These are phyloP conservation scores for Nemurella pictetii DNA, from an alignment of 2,888 invertebrate species.

Conservation along the genomic window DNA sequence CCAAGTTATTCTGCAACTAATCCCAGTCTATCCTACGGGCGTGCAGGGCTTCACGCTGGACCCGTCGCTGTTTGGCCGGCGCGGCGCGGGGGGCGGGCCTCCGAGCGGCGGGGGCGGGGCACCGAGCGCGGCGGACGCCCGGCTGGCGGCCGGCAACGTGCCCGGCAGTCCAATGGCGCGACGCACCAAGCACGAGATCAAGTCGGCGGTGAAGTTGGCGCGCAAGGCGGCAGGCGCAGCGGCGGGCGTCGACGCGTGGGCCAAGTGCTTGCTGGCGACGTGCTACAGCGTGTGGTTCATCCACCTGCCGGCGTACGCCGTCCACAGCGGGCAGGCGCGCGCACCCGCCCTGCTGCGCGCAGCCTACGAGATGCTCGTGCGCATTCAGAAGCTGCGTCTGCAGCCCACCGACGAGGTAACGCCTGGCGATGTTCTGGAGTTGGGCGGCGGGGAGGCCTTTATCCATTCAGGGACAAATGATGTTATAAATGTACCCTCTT, in stretches of 20 bases:
- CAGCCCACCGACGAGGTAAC: constrained; percentile 86
- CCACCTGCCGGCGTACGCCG: constrained; percentile 84
- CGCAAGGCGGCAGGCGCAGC: constrained; percentile 60
- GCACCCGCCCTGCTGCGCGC: constrained; percentile 74
- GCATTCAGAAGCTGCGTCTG: constrained; percentile 82
- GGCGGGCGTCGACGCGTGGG: constrained; percentile 85
- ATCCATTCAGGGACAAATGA: too few relatives aligned
- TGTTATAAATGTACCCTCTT: too few relatives aligned
- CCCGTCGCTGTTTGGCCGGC: constrained; percentile 51
- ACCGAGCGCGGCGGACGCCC: constrained; percentile 41
- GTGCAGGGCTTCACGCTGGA: constrained; percentile 50
- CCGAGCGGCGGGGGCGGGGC: constrained; percentile 41
- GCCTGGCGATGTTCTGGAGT: too few relatives aligned
- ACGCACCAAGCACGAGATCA: constrained; percentile 94
- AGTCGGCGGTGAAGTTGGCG: constrained; percentile 83
- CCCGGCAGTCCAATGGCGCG: constrained; percentile 91
- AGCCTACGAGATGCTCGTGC: constrained; percentile 85
- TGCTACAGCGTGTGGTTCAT: constrained; percentile 96
- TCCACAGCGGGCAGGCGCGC: constrained; percentile 60
- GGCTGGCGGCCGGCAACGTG: constrained; percentile 57
- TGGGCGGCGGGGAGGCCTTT: too few relatives aligned
- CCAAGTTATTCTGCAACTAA: too few relatives aligned
- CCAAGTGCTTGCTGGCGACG: constrained; percentile 83
- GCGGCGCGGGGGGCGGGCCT: constrained; percentile 44
- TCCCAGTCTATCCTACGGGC: too few relatives aligned